Base-by-base conservation (phyloP, 2,113 vertebrate genomes). In the Ailuropoda melanoleuca region DNA sequence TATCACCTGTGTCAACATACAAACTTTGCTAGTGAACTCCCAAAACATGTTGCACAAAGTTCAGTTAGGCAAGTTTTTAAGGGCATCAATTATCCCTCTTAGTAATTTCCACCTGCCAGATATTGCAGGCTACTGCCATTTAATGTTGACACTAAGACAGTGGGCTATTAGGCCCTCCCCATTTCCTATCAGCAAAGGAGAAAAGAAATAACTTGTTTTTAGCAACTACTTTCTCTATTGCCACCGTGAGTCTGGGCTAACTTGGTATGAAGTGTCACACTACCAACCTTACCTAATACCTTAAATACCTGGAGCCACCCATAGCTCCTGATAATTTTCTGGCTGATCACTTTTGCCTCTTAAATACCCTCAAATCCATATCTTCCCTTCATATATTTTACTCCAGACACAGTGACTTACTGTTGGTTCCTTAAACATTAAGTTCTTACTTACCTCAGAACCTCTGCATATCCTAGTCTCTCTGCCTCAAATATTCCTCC, bases 1-100 rank as follows among this genome's bases (percentile, higher is more conserved):
- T 19, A 77, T 23, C 96, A 70, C 43, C 90, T 91, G 74, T 90
- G 97, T 97, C 95, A 90, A 92, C 84, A 92, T 68, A 84, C 56
- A 66, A 66, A 82, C 83, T 31, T 37, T 0, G 15, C 72, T 62
- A 60, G 86, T 83, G 34, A 92, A 93, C 87, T 96, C 92, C 87
- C 48, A 88, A 78, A 87, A 34, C 26, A 93, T 1, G 8, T 4
- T 90, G 92, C 64, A 77, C 74, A 81, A 92, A 77, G 84, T 84
- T 94, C 46, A 13, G 68, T 34, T 21, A 75, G 92, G 87, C 87
- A 95, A 85, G 74, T 66, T 94, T 93, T 68, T 56, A 29, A 95
- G 90, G 80, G 72, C 62, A 60, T 56, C 87, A 95, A 92, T 96
- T 84, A 97, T 39, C 46, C 43, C 43, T 83, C 78, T 34, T 70